Percentiles rank a stretch among this genome's conserved stretches.
phyloP scores from a whole-genome alignment of 2,797 vertebrate species.

The Orientallactaga sibirica region DNA sequence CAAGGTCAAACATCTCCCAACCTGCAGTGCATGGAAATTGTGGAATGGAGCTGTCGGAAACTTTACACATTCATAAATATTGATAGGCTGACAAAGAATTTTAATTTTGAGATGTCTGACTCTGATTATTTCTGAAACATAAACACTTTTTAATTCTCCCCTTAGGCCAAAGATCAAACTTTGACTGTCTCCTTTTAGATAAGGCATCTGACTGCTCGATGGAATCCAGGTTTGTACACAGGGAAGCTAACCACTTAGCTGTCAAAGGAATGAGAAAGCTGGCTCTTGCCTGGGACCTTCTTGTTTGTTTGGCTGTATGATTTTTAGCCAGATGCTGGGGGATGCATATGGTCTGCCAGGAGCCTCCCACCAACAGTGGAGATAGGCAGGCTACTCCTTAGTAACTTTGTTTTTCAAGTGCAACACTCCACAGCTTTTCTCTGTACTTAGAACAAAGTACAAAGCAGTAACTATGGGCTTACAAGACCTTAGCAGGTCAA shows the following conservation, averaged over 20 bases:
- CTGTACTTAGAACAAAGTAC: background rate
- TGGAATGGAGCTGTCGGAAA: constrained; percentile 69
- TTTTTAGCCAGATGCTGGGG: background rate
- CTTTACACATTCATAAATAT: constrained; percentile 79
- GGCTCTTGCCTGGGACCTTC: background rate
- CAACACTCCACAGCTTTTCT: background rate
- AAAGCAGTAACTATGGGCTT: background rate
- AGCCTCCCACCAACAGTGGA: background rate
- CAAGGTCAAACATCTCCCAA: constrained; percentile 56
- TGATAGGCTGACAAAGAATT: constrained; percentile 83
- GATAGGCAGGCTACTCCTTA: background rate
- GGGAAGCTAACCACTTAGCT: constrained; percentile 64
- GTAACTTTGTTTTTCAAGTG: background rate
- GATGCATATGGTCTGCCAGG: background rate
- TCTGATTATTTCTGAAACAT: constrained; percentile 80
- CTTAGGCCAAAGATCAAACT: constrained; percentile 78
- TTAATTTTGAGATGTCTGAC: constrained; percentile 82
- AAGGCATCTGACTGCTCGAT: constrained; percentile 73
- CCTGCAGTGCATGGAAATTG: constrained; percentile 64
- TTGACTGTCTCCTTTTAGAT: constrained; percentile 79
- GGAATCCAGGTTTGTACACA: constrained; percentile 78
- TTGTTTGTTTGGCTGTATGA: constrained; percentile 60
- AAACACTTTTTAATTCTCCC: constrained; percentile 83
- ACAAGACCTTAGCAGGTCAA: fast-evolving
- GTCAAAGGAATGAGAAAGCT: constrained; percentile 57